phyloP scores from a whole-genome alignment of 1,140 invertebrate species.

The Lordiphosa mommai region DNA sequence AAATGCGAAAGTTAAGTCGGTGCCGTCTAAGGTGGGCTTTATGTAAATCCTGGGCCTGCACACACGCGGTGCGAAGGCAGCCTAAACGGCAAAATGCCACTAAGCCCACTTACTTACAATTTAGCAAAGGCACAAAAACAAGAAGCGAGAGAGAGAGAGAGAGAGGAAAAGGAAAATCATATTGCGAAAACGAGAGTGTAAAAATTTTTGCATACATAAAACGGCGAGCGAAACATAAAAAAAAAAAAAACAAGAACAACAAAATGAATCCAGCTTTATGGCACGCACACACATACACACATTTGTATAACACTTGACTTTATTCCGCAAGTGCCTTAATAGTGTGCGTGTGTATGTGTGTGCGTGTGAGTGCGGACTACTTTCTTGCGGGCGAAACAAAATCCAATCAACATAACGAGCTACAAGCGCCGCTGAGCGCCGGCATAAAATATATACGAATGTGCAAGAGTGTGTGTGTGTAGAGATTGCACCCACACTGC shows the following conservation, averaged over 20 bases:
- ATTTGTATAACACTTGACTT: conserved; percentile 63
- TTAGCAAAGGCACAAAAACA: conserved; percentile 58
- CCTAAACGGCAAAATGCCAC: conserved; percentile 73
- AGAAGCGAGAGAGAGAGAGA: conserved; percentile 13
- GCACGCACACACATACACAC: conserved; percentile 41
- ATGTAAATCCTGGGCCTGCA: conserved; percentile 60
- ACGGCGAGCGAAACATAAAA: conserved; percentile 38
- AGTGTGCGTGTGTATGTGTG: conserved; percentile 51
- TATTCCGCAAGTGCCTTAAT: conserved; percentile 71
- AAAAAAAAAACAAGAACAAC: conserved; percentile 42
- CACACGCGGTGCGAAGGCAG: conserved; percentile 23
- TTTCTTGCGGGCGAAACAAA: conserved; percentile 73
- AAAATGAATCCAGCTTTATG: conserved; percentile 76
- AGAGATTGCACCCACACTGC: conserved; percentile 28
- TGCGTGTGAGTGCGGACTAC: conserved; percentile 51
- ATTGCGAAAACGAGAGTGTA: conserved; percentile 73
- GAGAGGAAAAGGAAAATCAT: conserved; percentile 43
- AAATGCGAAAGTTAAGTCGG: conserved; percentile 60
- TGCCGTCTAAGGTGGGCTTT: conserved; percentile 52
- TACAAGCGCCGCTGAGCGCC: conserved; percentile 73
- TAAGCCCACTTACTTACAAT: conserved; percentile 78
- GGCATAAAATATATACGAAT: conserved; percentile 52
- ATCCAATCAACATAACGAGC: conserved; percentile 78
- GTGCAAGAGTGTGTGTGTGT: conserved; percentile 13
- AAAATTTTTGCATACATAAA: conserved; percentile 72